Evolutionary conservation across 1,140 invertebrate species (phyloP).

Genomic region (Procambarus clarkii): DNA sequence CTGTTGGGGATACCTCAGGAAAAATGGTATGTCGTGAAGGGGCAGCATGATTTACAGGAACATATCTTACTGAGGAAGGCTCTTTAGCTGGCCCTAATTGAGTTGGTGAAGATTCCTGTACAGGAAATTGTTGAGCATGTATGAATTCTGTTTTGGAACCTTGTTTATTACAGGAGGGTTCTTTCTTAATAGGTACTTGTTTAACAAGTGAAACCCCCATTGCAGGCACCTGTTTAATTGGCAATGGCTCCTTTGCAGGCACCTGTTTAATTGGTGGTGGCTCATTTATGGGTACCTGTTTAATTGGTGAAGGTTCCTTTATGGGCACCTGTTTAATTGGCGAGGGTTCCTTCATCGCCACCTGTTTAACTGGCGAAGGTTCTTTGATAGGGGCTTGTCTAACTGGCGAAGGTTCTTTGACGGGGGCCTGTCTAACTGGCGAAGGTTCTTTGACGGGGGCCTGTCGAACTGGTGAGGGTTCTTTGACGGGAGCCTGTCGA

Average conservation of each 20-base stretch:
- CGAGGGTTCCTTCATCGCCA: background rate
- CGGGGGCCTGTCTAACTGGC: too few species aligned
- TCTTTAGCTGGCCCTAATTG: background rate
- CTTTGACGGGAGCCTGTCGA: background rate
- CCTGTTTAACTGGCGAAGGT: slow-evolving; percentile 15
- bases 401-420: slow-evolving; percentile 30
- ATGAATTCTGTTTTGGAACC: background rate
- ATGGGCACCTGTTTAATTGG: background rate
- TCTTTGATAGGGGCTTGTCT: background rate
- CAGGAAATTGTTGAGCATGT: background rate
- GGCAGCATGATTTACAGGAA: background rate
- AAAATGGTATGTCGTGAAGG: background rate
- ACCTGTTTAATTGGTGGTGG: background rate
- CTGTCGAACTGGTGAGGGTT: slow-evolving; percentile 12
- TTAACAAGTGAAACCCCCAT: background rate
- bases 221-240: too few species aligned
- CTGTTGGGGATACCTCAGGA: background rate
- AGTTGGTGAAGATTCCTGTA: slow-evolving; percentile 25
- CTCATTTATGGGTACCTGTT: background rate
- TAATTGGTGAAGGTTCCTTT: slow-evolving; percentile 1
- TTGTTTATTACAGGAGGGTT: slow-evolving; percentile 14
- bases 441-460: too few species aligned
- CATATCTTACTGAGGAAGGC: background rate
- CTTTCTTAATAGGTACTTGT: background rate
- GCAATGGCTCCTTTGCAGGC: background rate